These are phyloP conservation scores for Saccostrea glomerata DNA, from an alignment of 1,140 invertebrate genomes.

Conservation along the genomic window DNA sequence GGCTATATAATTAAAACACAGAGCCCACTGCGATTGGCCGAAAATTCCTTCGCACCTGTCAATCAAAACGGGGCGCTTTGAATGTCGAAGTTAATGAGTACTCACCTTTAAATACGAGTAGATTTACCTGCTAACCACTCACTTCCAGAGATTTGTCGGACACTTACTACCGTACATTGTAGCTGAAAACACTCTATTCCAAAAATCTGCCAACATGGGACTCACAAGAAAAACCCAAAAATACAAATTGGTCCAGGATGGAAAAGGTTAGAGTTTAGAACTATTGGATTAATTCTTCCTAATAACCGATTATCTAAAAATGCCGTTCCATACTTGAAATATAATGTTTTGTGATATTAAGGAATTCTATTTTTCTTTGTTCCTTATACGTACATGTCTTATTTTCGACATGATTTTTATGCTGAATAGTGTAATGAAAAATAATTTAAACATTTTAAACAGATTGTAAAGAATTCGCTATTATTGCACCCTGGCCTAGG, in stretches of 20 bases:
- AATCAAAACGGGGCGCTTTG: not conserved
- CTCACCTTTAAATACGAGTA: conserved; percentile 25
- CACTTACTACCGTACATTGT: not conserved
- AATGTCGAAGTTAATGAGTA: not conserved
- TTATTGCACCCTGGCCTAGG: no score
- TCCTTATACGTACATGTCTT: not conserved
- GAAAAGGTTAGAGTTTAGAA: not conserved
- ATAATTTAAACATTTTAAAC: no score
- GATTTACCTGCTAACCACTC: not conserved
- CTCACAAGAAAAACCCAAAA: not conserved
- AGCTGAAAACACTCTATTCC: not conserved
- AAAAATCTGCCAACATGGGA: not conserved
- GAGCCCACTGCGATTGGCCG: not conserved
- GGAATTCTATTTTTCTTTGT: not conserved
- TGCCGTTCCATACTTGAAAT: not conserved
- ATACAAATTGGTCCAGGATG: conserved; percentile 5
- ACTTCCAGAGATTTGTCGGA: not conserved
- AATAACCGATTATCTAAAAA: not conserved
- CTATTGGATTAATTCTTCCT: not conserved
- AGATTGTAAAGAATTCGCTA: no score
- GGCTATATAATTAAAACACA: not conserved
- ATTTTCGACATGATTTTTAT: no score
- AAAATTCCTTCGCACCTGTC: not conserved
- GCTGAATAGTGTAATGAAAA: no score
- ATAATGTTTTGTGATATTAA: not conserved